Conservation (phyloP, 2,797 vertebrate species). For the Schizopygopsis pylzovi region DNA sequence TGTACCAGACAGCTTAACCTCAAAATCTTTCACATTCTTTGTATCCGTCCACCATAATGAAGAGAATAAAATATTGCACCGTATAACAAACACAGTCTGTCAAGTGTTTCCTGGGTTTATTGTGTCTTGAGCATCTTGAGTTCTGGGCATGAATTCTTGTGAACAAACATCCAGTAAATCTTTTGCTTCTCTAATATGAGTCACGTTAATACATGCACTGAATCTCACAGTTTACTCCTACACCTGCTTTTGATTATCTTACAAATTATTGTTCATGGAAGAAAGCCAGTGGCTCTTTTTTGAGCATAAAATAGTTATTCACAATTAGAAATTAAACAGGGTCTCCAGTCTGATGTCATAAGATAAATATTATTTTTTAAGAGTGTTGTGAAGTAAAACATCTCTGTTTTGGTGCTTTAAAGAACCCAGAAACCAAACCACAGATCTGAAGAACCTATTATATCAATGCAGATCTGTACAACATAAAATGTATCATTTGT, state of each 20-base stretch:
- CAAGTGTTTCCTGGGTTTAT: conserved; percentile 27
- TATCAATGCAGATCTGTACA: not conserved
- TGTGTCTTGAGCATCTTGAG: conserved; percentile 29
- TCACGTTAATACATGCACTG: not conserved
- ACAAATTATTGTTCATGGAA: conserved; percentile 17
- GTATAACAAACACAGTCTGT: not conserved
- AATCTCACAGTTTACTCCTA: not conserved
- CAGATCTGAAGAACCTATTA: not conserved
- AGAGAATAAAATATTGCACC: not conserved
- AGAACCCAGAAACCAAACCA: not conserved
- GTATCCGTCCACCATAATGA: not conserved
- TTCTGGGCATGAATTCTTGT: conserved; percentile 22
- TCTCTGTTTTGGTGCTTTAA: not conserved
- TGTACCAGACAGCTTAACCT: conserved; percentile 5
- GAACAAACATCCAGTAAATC: conserved; percentile 7
- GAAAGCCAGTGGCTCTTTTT: conserved; percentile 2
- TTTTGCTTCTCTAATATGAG: conserved; percentile 5
- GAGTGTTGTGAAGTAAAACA: not conserved
- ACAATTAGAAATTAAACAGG: not conserved
- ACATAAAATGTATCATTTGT: not conserved
- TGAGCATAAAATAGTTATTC: not conserved
- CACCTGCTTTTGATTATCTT: conserved; percentile 11
- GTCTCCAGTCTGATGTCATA: not conserved
- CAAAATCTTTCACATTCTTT: conserved; percentile 18
- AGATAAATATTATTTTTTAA: not conserved